phyloP scores from a whole-genome alignment of 2,797 vertebrate genomes.

The Propithecus perrieri region DNA sequence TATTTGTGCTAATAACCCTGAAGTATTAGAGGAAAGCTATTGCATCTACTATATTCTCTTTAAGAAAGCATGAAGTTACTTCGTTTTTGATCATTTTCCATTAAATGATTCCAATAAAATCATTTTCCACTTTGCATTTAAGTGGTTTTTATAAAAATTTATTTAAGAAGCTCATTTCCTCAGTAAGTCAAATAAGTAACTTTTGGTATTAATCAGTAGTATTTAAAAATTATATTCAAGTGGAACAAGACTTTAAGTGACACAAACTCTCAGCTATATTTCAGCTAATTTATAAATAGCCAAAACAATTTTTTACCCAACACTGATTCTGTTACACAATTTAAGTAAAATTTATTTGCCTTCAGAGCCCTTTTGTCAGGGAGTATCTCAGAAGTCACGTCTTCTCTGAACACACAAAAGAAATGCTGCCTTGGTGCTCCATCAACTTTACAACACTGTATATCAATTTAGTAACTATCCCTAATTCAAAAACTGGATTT shows the following conservation, averaged over 20 bases:
- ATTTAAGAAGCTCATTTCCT: not conserved
- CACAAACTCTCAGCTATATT: not conserved
- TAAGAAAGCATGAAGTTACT: not conserved
- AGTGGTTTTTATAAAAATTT: not conserved
- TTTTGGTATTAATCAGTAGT: not conserved
- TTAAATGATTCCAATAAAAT: not conserved
- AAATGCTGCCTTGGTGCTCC: not conserved
- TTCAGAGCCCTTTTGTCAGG: not conserved
- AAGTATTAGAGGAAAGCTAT: not conserved
- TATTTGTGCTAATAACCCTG: not conserved
- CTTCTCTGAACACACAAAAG: not conserved
- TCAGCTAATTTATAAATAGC: not conserved
- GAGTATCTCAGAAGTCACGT: constrained; percentile 10
- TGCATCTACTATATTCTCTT: not conserved
- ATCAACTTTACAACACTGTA: not conserved
- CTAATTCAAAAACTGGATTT: not conserved
- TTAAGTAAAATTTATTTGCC: not conserved
- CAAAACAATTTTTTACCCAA: constrained; percentile 19
- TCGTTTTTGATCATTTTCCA: not conserved
- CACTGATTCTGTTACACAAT: not conserved
- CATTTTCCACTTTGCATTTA: not conserved
- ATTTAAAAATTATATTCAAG: not conserved
- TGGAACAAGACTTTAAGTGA: not conserved
- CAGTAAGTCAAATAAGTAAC: not conserved
- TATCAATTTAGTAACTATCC: not conserved